phyloP scores from a whole-genome alignment of 2,797 vertebrate species.

The Acrossocheilus wenchowensis region DNA sequence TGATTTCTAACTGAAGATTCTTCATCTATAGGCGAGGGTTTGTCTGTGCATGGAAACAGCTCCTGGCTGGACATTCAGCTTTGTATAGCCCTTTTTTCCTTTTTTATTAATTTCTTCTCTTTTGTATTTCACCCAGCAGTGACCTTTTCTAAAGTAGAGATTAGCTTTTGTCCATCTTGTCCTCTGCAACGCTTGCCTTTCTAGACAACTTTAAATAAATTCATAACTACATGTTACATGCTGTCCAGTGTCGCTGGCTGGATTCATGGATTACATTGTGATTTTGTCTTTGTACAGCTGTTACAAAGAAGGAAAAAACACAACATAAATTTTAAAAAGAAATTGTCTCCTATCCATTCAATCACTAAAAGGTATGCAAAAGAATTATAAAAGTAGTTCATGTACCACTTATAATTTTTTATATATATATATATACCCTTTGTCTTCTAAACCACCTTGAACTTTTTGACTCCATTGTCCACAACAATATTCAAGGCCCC shows the following conservation, averaged over 20 bases:
- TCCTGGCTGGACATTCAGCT: constrained; percentile 5
- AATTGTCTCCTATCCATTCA: neutral
- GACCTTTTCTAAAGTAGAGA: constrained; percentile 57
- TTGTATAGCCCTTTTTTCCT: constrained; percentile 46
- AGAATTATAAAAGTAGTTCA: neutral
- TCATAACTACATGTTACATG: constrained; percentile 49
- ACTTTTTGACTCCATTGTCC: neutral
- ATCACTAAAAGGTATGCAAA: neutral
- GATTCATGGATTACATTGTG: neutral
- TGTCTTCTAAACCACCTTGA: neutral
- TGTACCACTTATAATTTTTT: neutral
- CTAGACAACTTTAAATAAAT: constrained; percentile 62
- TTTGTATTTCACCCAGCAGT: constrained; percentile 36
- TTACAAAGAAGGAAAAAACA: neutral
- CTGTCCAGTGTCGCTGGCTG: neutral
- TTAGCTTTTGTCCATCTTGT: constrained; percentile 45
- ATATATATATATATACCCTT: neutral
- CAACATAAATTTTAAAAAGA: neutral
- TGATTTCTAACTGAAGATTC: neutral
- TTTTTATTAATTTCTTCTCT: constrained; percentile 5
- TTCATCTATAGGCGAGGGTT: neutral
- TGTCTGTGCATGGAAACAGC: constrained; percentile 16
- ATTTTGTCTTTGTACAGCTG: neutral
- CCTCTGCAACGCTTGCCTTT: constrained; percentile 54
- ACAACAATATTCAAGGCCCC: neutral